phyloP scores from a whole-genome alignment of 2,888 invertebrate species.

The Neocrepidodera transversa region DNA sequence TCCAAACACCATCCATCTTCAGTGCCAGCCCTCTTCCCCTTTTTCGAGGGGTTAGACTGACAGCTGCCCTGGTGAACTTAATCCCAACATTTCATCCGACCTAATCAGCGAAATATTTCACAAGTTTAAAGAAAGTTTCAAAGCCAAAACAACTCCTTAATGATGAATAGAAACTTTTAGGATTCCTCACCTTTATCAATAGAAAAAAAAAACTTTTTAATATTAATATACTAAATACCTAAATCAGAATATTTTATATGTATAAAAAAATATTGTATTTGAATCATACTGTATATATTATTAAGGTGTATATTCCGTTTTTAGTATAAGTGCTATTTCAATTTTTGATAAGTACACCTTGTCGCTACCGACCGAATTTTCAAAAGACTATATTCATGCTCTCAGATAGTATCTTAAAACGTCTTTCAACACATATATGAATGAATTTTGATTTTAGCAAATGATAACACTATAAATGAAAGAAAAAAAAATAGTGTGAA shows the following conservation, averaged over 20 bases:
- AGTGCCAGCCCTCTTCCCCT: not conserved
- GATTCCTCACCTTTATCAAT: slow-evolving; percentile 18
- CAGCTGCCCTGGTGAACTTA: slow-evolving; percentile 11
- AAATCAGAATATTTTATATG: too few relatives aligned
- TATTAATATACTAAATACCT: too few relatives aligned
- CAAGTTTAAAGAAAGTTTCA: slow-evolving; percentile 15
- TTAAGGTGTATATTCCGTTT: too few relatives aligned
- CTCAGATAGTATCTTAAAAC: not conserved
- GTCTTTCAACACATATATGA: too few relatives aligned
- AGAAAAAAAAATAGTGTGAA: slow-evolving; percentile 12
- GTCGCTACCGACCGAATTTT: not conserved
- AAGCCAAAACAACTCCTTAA: slow-evolving; percentile 20
- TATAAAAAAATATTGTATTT: too few relatives aligned
- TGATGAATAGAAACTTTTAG: slow-evolving; percentile 15
- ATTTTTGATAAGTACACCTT: not conserved
- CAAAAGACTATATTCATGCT: not conserved
- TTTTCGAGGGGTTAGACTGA: not conserved
- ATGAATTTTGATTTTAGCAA: slow-evolving; percentile 9
- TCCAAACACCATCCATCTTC: not conserved
- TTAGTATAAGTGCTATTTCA: too few relatives aligned
- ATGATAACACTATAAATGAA: slow-evolving; percentile 13
- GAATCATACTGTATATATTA: too few relatives aligned
- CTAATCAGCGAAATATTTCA: slow-evolving; percentile 20
- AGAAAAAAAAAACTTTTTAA: too few relatives aligned
- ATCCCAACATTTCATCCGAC: slow-evolving; percentile 12